Conservation (phyloP, 2,797 vertebrate species). For the Botia almorhae region DNA sequence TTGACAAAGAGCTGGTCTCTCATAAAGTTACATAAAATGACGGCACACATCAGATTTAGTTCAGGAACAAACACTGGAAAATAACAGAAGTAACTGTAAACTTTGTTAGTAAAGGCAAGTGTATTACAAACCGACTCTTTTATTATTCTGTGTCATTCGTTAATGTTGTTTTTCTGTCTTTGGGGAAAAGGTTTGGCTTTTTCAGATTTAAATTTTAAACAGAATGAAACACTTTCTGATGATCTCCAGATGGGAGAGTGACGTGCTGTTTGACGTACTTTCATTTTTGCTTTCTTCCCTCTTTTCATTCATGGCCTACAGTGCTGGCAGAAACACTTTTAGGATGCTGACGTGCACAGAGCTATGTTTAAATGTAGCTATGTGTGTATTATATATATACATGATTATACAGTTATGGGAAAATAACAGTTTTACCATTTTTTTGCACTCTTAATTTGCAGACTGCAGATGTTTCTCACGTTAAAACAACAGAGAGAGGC, state of each 20-base stretch:
- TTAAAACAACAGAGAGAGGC: slow-evolving; percentile 74
- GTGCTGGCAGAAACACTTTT: slow-evolving; percentile 22
- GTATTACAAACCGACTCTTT: background rate
- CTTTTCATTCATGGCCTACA: background rate
- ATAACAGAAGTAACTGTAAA: background rate
- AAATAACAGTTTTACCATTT: slow-evolving; percentile 62
- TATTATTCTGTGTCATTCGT: slow-evolving; percentile 36
- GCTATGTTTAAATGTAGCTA: background rate
- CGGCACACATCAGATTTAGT: background rate
- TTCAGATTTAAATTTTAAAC: slow-evolving; percentile 9
- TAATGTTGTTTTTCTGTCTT: slow-evolving; percentile 18
- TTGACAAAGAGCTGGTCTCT: background rate
- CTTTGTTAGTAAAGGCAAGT: background rate
- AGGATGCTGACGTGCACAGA: slow-evolving; percentile 2
- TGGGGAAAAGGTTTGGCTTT: background rate
- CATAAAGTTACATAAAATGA: background rate
- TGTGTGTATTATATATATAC: background rate
- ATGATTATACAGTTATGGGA: slow-evolving; percentile 1
- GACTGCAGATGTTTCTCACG: slow-evolving; percentile 60
- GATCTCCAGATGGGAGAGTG: slow-evolving; percentile 48
- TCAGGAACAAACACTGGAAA: background rate
- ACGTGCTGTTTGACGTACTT: slow-evolving; percentile 8
- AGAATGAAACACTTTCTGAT: slow-evolving; percentile 31
- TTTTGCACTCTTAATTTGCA: slow-evolving; percentile 65
- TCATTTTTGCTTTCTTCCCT: slow-evolving; percentile 12